Conservation (phyloP, 2,888 invertebrate genomes). For the Drosophila stalkeri region DNA sequence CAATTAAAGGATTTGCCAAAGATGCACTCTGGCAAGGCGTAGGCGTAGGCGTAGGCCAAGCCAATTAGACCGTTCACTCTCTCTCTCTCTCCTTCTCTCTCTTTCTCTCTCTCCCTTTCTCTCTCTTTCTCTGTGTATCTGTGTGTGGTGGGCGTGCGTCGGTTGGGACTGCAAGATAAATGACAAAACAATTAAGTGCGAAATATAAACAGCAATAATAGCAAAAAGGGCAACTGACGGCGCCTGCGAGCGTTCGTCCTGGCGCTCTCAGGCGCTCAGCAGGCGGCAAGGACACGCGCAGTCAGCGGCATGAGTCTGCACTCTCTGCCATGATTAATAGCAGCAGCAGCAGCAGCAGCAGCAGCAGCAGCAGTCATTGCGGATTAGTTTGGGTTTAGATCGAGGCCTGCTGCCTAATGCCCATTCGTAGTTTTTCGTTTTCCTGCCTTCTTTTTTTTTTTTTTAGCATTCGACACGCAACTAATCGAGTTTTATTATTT, state of each 20-base stretch:
- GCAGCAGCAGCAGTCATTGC: constrained; percentile 15
- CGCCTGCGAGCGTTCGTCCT: constrained; percentile 9
- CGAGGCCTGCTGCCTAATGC: constrained; percentile 12
- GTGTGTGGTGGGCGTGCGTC: constrained; percentile 25
- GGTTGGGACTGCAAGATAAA: constrained; percentile 72
- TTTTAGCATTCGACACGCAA: constrained; percentile 43
- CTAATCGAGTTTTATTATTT: constrained; percentile 9
- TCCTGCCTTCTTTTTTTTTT: constrained; percentile 33
- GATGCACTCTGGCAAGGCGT: neutral
- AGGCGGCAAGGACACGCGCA: constrained; percentile 64
- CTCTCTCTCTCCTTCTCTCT: neutral
- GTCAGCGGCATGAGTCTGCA: constrained; percentile 66
- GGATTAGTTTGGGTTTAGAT: constrained; percentile 39
- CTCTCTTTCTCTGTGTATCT: neutral
- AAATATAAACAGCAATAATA: constrained; percentile 79
- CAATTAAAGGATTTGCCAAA: constrained; percentile 76
- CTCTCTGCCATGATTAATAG: constrained; percentile 63
- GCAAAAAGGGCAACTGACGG: constrained; percentile 17
- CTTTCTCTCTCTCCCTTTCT: neutral
- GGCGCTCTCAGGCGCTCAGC: constrained; percentile 46
- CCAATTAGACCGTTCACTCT: constrained; percentile 51
- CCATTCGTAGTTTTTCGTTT: constrained; percentile 16
- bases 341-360: constrained; percentile 4
- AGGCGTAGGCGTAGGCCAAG: constrained; percentile 47
- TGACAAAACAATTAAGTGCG: constrained; percentile 84